Evolutionary conservation across 37 sponge, comb jelly and placozoan genomes (phyloP), one percentile per base, ranked within the genome.

Genomic region (Aphrocallistes beatrix): DNA sequence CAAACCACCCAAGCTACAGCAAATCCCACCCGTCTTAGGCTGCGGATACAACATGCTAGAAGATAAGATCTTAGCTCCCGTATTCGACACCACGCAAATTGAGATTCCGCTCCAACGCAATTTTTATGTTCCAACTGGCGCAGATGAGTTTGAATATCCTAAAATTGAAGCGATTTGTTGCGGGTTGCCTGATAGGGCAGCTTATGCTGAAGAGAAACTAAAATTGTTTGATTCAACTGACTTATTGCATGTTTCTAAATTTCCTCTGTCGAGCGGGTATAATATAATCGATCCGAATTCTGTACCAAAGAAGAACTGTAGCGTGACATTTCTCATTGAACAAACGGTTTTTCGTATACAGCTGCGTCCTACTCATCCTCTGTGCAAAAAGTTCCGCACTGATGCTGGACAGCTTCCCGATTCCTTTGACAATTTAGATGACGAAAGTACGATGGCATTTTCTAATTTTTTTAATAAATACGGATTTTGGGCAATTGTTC

Each of bases 221-320:
- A 60, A 8, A 28, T 19, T 25, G 6, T 19, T 60, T 32, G 75
- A 30, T 25, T 13, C n/a, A 25, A 13, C 1, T 21, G n/a, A 60
- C 10, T 60, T 25, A 3, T 60, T 30, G 8, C 10, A 60, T 19
- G 10, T 60, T 60, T 19, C 75, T 19, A 60, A 60, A 28, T 60
- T 60, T 30, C 75, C 75, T 32, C 75, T 60, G 34, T 8, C 21
- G 1, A 32, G 75, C 34, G 75, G 75, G 28, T 60, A 60, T 60
- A 60, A 60, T 28, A 60, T 60, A 25, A 60, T 60, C 75, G 75
- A 60, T 60, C 75, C 75, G 25, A 60, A 28, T 13, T 60, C 25
- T 60, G 25, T 60, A 60, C 75, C 75, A 19, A 60, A 60, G 21
- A 60, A 60, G 75, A 30, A 60, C n/a, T 60, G 75, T 60, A 60